Evolutionary conservation across 2,888 invertebrate genomes (phyloP).

Genomic region (Anodontia alba): DNA sequence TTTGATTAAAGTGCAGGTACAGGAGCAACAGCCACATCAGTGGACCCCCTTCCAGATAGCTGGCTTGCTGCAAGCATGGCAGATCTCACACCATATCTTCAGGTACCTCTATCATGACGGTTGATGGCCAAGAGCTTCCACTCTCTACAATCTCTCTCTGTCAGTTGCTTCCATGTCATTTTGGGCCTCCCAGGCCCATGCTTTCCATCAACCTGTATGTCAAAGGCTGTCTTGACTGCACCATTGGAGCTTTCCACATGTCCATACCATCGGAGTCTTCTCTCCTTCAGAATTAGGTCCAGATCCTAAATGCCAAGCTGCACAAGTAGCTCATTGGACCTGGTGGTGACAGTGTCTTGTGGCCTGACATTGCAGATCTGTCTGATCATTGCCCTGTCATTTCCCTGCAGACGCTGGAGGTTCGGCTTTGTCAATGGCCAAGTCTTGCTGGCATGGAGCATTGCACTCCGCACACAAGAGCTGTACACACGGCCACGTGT

Average conservation of each 20-base stretch:
- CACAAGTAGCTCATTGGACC: neutral
- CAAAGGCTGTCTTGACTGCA: neutral
- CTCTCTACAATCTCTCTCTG: neutral
- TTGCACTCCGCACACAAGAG: neutral
- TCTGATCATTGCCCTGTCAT: neutral
- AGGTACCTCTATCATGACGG: neutral
- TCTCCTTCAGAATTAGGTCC: neutral
- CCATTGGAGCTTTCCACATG: neutral
- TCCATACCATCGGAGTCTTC: neutral
- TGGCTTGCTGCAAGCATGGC: neutral
- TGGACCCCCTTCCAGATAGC: neutral
- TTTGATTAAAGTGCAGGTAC: neutral
- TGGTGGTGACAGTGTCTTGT: neutral
- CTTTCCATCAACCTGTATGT: neutral
- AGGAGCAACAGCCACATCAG: neutral
- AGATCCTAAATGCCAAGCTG: neutral
- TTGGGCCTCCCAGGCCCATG: neutral
- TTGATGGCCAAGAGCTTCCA: neutral
- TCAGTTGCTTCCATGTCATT: neutral
- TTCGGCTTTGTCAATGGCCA: neutral
- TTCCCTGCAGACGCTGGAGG: neutral
- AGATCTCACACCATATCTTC: neutral
- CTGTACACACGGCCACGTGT: neutral
- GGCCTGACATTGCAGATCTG: neutral
- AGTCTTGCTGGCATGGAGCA: neutral